Evolutionary conservation across 30 jellyfish, hydroid and myxozoan genomes (phyloP).

Genomic region (Hydra vulgaris): DNA sequence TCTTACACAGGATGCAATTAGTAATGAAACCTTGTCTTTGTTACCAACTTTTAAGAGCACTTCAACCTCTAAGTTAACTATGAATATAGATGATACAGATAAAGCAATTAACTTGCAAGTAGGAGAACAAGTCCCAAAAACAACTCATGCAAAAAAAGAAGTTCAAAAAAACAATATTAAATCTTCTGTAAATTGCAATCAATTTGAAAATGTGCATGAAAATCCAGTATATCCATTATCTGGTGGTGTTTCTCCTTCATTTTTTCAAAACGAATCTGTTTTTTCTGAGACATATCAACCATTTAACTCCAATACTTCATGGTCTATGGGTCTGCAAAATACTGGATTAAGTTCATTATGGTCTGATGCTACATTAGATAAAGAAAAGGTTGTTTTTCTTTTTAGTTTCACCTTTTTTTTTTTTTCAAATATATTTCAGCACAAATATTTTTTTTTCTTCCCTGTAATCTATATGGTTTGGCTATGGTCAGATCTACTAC

Average conservation of each 20-base stretch:
- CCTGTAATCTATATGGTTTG: not conserved
- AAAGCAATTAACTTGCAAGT: not conserved
- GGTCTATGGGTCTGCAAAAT: conserved; percentile 46
- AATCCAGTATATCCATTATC: not conserved
- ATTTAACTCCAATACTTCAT: conserved; percentile 42
- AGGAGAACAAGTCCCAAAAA: not conserved
- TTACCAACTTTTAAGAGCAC: not conserved
- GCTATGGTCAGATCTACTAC: too few species aligned
- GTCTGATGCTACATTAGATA: conserved; percentile 37
- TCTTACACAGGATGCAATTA: not conserved
- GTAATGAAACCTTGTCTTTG: not conserved
- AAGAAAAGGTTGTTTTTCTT: conserved; percentile 12
- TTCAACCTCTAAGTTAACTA: too few species aligned
- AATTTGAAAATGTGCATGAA: not conserved
- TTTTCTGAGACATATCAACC: conserved; percentile 37
- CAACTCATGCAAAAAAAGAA: not conserved
- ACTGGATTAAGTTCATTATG: conserved; percentile 10
- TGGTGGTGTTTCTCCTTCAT: not conserved
- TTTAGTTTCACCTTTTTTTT: not conserved
- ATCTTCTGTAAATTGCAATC: not conserved
- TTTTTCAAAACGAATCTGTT: not conserved
- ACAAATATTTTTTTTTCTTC: not conserved
- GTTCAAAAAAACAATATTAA: not conserved
- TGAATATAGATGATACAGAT: not conserved
- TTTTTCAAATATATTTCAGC: not conserved